Conservation (phyloP, 1,140 invertebrate species). For the Pogonomyrmex californicus region DNA sequence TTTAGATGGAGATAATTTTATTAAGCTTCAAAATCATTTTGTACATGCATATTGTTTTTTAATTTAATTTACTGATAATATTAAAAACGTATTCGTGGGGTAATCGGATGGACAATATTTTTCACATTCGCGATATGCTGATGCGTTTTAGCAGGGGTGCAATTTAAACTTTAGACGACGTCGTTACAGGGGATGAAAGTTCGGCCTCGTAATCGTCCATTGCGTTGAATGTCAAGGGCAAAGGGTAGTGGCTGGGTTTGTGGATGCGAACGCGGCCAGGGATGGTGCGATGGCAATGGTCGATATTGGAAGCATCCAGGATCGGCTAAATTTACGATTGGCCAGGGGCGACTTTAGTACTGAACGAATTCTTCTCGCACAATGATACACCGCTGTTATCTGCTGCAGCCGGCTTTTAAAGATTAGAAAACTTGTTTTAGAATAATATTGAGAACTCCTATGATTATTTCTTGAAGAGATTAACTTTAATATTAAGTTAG, state of each 20-base stretch:
- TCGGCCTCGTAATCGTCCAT: constrained; percentile 57
- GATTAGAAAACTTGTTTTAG: constrained; percentile 9
- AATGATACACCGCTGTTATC: constrained; percentile 18
- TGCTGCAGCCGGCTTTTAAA: not conserved
- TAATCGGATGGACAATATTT: constrained; percentile 1
- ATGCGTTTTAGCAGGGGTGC: constrained; percentile 28
- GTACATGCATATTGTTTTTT: not conserved
- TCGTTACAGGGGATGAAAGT: constrained; percentile 58
- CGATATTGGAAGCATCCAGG: constrained; percentile 70
- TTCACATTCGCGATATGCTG: constrained; percentile 30
- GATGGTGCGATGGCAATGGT: constrained; percentile 64
- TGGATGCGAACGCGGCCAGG: constrained; percentile 13
- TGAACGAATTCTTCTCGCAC: constrained; percentile 48
- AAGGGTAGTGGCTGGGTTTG: constrained; percentile 59
- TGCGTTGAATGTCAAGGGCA: constrained; percentile 78
- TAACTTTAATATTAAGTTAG: not conserved
- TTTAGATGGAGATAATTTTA: not conserved
- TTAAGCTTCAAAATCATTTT: not conserved
- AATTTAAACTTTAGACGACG: constrained; percentile 61
- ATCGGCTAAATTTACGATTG: constrained; percentile 70
- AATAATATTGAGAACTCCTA: not conserved
- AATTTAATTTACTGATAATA: not conserved
- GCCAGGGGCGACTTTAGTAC: constrained; percentile 13
- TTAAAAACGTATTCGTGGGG: constrained; percentile 17
- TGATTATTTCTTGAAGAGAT: not conserved